Conservation (phyloP, 2,797 vertebrate species). For the Acrossocheilus wenchowensis region DNA sequence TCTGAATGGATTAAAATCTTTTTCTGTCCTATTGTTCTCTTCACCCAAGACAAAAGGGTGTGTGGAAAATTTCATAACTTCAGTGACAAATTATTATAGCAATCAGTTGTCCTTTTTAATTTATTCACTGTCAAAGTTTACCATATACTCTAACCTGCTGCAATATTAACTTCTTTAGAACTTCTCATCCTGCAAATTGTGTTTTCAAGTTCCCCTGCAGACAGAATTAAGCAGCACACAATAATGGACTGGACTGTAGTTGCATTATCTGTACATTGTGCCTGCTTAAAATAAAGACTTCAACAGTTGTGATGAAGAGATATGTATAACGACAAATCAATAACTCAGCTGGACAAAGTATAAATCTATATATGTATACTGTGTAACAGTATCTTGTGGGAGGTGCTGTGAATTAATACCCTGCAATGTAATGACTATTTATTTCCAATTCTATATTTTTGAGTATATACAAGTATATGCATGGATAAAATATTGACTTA, state of each 20-base stretch:
- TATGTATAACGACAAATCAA: slow-evolving; percentile 43
- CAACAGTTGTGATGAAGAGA: slow-evolving; percentile 18
- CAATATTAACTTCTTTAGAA: slow-evolving; percentile 25
- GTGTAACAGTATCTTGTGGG: slow-evolving; percentile 33
- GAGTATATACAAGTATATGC: slow-evolving; percentile 78
- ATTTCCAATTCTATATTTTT: slow-evolving; percentile 84
- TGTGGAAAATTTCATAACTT: slow-evolving; percentile 11
- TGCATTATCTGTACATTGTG: slow-evolving; percentile 39
- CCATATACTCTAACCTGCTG: slow-evolving; percentile 13
- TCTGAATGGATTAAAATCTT: neutral
- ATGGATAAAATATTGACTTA: slow-evolving; percentile 70
- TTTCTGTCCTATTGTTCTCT: neutral
- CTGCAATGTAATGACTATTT: slow-evolving; percentile 80
- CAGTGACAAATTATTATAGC: neutral
- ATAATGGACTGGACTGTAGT: slow-evolving; percentile 16
- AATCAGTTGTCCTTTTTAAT: slow-evolving; percentile 17
- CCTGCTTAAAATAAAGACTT: slow-evolving; percentile 31
- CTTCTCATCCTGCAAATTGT: neutral
- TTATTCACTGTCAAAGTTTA: slow-evolving; percentile 20
- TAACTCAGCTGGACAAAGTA: slow-evolving; percentile 48
- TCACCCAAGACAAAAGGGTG: neutral
- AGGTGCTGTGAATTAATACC: slow-evolving; percentile 51
- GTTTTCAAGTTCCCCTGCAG: slow-evolving; percentile 13
- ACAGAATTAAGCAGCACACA: slow-evolving; percentile 17
- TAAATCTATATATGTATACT: slow-evolving; percentile 63